A percentile compares a stretch with the other conserved stretches of the same genome.
phyloP scores from a whole-genome alignment of 2,113 vertebrate genomes.

The Nyctibius bracteatus region DNA sequence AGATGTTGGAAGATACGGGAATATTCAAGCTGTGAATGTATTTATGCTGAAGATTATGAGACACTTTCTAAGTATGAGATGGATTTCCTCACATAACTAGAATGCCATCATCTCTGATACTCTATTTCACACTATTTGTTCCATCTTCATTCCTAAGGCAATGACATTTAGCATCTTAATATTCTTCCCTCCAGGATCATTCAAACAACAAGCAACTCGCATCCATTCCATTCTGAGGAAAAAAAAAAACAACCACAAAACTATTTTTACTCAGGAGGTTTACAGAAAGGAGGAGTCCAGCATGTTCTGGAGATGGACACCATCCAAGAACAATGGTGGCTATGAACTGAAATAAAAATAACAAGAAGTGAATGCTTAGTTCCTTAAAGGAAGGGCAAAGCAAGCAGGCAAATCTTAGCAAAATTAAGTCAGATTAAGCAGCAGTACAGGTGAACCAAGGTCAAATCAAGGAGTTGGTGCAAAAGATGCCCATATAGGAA shows the following conservation, averaged over 20 bases:
- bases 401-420: not conserved
- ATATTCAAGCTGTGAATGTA: not conserved
- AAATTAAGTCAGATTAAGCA: not conserved
- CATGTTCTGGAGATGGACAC: not conserved
- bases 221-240: not conserved
- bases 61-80: not conserved
- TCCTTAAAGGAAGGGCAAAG: not conserved
- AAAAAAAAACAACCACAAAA: too few species aligned
- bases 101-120: not conserved
- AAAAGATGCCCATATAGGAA: not conserved
- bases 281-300: not conserved
- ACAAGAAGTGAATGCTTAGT: not conserved
- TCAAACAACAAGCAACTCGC: not conserved
- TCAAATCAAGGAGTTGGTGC: not conserved
- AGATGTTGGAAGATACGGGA: not conserved
- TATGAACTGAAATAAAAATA: not conserved
- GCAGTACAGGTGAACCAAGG: not conserved
- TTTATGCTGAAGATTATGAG: not conserved
- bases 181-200: not conserved
- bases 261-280: not conserved
- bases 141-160: not conserved
- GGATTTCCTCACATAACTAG: not conserved
- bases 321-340: not conserved
- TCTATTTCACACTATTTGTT: not conserved
- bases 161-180: not conserved